phyloP scores from a whole-genome alignment of 2,888 invertebrate species.

The Mactromeris polynyma region DNA sequence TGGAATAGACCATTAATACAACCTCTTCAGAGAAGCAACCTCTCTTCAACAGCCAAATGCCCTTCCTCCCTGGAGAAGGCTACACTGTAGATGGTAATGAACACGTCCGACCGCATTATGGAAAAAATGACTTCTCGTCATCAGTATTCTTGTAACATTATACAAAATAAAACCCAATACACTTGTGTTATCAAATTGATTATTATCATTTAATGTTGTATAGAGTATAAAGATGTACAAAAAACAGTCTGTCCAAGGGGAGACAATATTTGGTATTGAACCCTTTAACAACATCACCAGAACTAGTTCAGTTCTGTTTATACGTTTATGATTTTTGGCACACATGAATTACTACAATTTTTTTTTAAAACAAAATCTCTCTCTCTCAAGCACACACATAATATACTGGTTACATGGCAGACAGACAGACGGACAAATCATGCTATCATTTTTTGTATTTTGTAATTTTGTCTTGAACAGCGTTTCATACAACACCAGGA shows the following conservation, averaged over 20 bases:
- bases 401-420: not conserved
- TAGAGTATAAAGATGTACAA: not conserved
- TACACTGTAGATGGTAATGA: not conserved
- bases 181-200: not conserved
- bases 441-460: not conserved
- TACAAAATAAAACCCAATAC: not conserved
- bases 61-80: not conserved
- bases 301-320: slow-evolving; percentile 29
- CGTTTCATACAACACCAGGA: not conserved
- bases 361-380: not conserved
- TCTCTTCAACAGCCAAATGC: not conserved
- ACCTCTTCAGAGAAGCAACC: too few relatives aligned
- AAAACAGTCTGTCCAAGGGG: not conserved
- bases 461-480: too few relatives aligned
- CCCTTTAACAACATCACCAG: not conserved
- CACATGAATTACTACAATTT: slow-evolving; percentile 36
- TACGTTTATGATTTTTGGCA: slow-evolving; percentile 32
- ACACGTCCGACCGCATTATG: not conserved
- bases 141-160: not conserved
- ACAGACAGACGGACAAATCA: not conserved
- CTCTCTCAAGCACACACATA: not conserved
- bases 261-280: not conserved
- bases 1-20: not conserved
- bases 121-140: slow-evolving; percentile 7
- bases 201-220: not conserved